Percentiles rank a stretch among this genome's conserved stretches.
These are phyloP conservation scores for Bolborhynchus lineola DNA, from an alignment of 2,113 vertebrate species.

Conservation along the genomic window DNA sequence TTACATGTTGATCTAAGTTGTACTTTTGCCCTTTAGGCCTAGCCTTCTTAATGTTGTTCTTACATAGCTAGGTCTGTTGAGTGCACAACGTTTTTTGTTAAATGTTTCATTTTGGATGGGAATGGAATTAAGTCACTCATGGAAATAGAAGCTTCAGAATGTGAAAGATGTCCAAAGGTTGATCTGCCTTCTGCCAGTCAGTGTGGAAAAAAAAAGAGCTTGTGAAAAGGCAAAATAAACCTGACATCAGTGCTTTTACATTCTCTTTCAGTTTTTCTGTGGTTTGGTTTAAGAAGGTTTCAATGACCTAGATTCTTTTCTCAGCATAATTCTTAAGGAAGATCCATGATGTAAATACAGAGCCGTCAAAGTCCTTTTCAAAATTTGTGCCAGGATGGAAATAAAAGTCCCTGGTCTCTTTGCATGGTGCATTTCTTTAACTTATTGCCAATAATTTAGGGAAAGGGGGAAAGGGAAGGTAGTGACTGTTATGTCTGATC, in stretches of 20 bases:
- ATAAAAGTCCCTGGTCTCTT: background rate
- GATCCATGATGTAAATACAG: conserved; percentile 6
- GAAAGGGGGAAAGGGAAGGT: background rate
- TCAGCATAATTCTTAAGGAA: conserved; percentile 23
- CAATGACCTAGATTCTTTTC: conserved; percentile 46
- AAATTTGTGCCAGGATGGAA: background rate
- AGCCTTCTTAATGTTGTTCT: background rate
- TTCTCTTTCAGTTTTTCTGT: background rate
- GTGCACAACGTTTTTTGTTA: background rate
- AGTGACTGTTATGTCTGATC: background rate
- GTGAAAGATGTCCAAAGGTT: background rate
- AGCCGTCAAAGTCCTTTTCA: conserved; percentile 4
- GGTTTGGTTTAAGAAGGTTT: conserved; percentile 23
- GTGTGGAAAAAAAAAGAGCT: background rate
- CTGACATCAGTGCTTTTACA: background rate
- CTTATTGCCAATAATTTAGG: background rate
- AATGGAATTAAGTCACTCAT: background rate
- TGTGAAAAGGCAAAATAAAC: background rate
- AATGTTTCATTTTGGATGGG: background rate
- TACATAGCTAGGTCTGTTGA: background rate
- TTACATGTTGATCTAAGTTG: background rate
- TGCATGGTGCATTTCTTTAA: background rate
- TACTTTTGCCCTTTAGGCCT: background rate
- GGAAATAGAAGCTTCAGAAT: background rate
- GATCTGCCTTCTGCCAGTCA: conserved; percentile 16